These are phyloP conservation scores for Campoletis raptor DNA, from an alignment of 2,888 invertebrate genomes.

Conservation along the genomic window DNA sequence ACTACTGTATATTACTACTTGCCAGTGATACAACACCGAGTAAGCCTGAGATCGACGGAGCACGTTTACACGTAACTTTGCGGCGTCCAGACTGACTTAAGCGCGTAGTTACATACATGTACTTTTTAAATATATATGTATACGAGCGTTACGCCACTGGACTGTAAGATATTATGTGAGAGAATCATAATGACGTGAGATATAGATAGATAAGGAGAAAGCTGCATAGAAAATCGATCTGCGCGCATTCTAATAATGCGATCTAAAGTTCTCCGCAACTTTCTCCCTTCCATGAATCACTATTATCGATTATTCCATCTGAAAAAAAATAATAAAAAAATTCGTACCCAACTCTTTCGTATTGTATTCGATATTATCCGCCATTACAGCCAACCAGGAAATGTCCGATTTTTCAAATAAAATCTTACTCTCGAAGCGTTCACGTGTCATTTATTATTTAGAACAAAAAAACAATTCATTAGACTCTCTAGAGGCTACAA, in stretches of 20 bases:
- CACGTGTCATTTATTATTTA: neutral
- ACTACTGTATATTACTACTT: constrained; percentile 49
- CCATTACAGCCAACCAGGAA: constrained; percentile 11
- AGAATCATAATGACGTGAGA: constrained; percentile 49
- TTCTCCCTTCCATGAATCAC: constrained; percentile 38
- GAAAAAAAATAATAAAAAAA: neutral
- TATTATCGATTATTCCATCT: constrained; percentile 12
- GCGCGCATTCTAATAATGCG: constrained; percentile 11
- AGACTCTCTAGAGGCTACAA: neutral
- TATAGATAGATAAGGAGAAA: constrained; percentile 50
- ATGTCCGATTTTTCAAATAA: neutral
- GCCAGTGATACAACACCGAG: constrained; percentile 42
- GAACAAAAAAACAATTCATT: neutral
- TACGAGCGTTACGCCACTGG: constrained; percentile 25
- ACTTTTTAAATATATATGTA: neutral
- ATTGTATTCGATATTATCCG: constrained; percentile 6
- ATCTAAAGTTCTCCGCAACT: constrained; percentile 33
- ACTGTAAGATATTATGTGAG: constrained; percentile 59
- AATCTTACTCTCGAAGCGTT: neutral
- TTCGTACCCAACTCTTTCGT: neutral
- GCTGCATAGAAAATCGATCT: constrained; percentile 50
- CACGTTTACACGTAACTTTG: constrained; percentile 61
- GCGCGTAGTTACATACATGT: neutral
- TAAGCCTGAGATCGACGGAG: constrained; percentile 5
- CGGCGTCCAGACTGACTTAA: constrained; percentile 45